Conservation (phyloP, 2,888 invertebrate genomes). For the Automeris io region DNA sequence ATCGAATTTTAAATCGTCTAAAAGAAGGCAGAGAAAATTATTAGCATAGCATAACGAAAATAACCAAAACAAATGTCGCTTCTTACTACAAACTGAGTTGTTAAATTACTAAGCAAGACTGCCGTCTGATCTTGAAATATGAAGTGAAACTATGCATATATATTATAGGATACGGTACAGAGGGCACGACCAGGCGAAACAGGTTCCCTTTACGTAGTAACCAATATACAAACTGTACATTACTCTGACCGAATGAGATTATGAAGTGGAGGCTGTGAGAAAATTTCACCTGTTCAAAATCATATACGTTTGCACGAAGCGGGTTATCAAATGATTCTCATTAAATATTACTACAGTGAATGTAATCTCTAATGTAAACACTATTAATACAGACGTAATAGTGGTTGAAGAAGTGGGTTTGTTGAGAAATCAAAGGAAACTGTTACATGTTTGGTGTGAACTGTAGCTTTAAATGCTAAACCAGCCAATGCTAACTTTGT, state of each 20-base stretch:
- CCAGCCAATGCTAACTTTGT: background rate
- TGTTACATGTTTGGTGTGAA: background rate
- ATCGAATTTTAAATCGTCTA: too few relatives aligned
- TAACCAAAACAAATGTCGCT: conserved; percentile 2
- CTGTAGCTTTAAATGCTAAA: background rate
- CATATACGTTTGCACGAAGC: conserved; percentile 33
- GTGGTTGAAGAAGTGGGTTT: background rate
- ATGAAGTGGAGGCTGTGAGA: conserved; percentile 60
- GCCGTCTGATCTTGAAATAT: conserved; percentile 41
- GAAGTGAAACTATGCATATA: conserved; percentile 63
- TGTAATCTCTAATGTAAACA: background rate
- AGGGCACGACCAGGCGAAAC: conserved; percentile 63
- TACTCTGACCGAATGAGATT: conserved; percentile 57
- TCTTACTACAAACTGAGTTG: conserved; percentile 8
- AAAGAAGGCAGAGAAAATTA: too few relatives aligned
- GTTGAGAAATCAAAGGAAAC: too few relatives aligned
- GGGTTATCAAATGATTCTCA: conserved; percentile 19
- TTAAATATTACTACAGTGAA: conserved; percentile 11
- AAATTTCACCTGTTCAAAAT: conserved; percentile 62
- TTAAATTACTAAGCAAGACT: background rate
- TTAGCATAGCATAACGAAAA: too few relatives aligned
- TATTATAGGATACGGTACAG: conserved; percentile 57
- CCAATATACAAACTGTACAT: conserved; percentile 70
- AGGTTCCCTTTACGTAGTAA: conserved; percentile 69
- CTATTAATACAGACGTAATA: conserved; percentile 16